These are phyloP conservation scores for Laterallus jamaicensis DNA, from an alignment of 2,113 vertebrate species.

Conservation along the genomic window DNA sequence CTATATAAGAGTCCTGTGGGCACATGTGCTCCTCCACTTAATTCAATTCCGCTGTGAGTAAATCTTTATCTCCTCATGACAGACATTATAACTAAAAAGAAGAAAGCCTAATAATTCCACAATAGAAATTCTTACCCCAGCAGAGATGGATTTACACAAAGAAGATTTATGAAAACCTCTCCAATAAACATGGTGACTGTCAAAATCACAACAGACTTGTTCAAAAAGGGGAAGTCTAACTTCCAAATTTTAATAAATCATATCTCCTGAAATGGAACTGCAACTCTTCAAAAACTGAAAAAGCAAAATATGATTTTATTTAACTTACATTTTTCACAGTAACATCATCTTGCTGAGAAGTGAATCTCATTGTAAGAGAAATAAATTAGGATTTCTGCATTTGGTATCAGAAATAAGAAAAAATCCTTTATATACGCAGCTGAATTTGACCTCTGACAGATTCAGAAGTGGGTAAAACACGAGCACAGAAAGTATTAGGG, in stretches of 20 bases:
- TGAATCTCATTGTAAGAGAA: not conserved
- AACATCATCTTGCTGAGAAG: not conserved
- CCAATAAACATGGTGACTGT: not conserved
- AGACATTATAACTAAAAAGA: not conserved
- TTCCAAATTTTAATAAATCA: not conserved
- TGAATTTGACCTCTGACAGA: not conserved
- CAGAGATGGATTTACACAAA: not conserved
- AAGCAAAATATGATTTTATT: not conserved
- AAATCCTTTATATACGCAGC: not conserved
- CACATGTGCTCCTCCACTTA: not conserved
- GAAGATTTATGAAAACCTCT: not conserved
- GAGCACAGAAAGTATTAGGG: not conserved
- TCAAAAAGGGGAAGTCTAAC: not conserved
- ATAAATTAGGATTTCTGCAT: not conserved
- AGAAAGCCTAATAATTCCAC: not conserved
- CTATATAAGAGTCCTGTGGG: not conserved
- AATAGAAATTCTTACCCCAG: not conserved
- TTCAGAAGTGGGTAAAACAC: accelerated
- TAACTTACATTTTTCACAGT: not conserved
- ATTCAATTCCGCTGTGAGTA: not conserved
- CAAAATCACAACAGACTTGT: not conserved
- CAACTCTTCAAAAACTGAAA: not conserved
- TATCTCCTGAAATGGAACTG: not conserved
- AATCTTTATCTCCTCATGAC: not conserved
- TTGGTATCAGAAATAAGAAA: not conserved